Percentiles rank a stretch among this genome's conserved stretches.
Conservation (phyloP, 2,113 vertebrate species). For the Gasterosteus nipponicus region DNA sequence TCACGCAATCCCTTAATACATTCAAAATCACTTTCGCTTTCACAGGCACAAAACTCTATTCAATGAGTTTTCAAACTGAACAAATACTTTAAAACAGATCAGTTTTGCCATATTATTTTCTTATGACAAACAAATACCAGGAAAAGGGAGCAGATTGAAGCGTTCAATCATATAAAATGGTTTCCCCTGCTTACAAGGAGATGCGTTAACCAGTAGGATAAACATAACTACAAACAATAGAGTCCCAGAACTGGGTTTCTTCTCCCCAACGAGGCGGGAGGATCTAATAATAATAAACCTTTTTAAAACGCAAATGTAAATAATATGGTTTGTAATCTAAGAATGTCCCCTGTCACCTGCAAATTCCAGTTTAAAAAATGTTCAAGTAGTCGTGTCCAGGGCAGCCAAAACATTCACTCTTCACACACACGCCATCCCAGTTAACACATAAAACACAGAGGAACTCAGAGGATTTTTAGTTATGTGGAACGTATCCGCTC, state of each 20-base stretch:
- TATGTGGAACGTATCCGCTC: neutral
- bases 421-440: neutral
- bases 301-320: neutral
- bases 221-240: neutral
- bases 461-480: neutral
- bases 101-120: neutral
- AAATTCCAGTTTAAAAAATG: neutral
- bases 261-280: neutral
- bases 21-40: conserved; percentile 39
- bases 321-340: neutral
- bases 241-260: neutral
- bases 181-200: neutral
- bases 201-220: neutral
- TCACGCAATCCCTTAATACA: conserved; percentile 15
- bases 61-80: conserved; percentile 8
- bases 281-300: neutral
- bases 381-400: neutral
- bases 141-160: conserved; percentile 9
- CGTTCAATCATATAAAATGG: neutral
- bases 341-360: neutral
- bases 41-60: conserved; percentile 44
- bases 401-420: neutral
- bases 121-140: neutral
- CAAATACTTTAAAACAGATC: conserved; percentile 29
- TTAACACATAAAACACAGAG: conserved; percentile 12